Conservation (phyloP, 2,113 vertebrate genomes). For the Ardeotis arabs region DNA sequence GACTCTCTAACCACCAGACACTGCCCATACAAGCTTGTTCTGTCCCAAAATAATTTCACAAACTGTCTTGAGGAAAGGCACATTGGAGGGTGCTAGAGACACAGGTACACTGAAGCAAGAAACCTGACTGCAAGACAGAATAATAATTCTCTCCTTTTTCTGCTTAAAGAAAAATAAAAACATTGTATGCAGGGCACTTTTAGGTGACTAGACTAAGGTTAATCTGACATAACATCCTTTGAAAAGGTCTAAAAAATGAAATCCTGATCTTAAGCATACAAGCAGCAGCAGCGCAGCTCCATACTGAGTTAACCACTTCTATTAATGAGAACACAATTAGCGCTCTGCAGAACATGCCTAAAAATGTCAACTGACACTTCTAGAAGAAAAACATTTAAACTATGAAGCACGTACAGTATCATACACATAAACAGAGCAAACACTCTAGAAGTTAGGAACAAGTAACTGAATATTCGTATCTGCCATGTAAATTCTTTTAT, state of each 20-base stretch:
- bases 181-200: background rate
- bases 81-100: background rate
- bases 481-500: background rate
- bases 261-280: background rate
- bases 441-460: background rate
- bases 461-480: background rate
- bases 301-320: background rate
- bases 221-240: background rate
- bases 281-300: background rate
- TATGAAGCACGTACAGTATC: background rate
- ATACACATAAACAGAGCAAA: background rate
- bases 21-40: background rate
- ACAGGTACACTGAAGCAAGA: background rate
- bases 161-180: background rate
- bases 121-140: background rate
- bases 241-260: background rate
- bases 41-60: background rate
- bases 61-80: background rate
- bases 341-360: background rate
- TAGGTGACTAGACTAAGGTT: background rate
- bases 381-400: background rate
- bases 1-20: no score
- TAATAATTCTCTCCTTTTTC: no score
- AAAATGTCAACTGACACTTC: background rate
- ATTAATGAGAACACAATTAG: background rate